Evolutionary conservation across 2,113 vertebrate species (phyloP), one percentile per base, ranked within the genome.

Genomic region (Pachycephala philippinensis): DNA sequence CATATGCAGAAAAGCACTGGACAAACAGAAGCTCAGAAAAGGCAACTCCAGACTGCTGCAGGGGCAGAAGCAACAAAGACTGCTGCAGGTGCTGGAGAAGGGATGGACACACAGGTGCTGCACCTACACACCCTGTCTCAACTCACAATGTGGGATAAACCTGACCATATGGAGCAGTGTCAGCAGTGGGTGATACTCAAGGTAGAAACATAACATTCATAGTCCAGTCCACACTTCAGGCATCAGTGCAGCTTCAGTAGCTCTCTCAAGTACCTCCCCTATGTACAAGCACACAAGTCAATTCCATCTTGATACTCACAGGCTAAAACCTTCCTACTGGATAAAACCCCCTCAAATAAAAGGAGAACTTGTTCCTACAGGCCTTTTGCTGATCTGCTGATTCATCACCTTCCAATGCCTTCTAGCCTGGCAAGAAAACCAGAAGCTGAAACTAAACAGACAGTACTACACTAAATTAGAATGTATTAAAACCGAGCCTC

Each of bases 191-290:
- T 33, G n/a, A 68, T 4, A 31, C 23, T 33, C 6, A 26, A 3
- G 22, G 18, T 1, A 0, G 13, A 91, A 78, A 57, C 1, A 7
- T 18, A 65, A 20, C 6, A 1, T 2, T 10, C 24, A 44, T 2
- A 5, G 2, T 53, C 19, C 21, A 17, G 35, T 40, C 47, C 61
- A 11, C 7, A 8, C 27, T 31, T 80, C 35, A 83, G 39, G 28
- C 31, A 89, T 8, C 52, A 42, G 0, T 5, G 35, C 1, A 11
- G 33, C 20, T 27, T 66, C 59, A 39, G 13, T 27, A 54, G 47
- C 30, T 24, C 35, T 44, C 39, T 45, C 66, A 53, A 60, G 54
- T 14, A 64, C 30, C n/a, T 59, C 9, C 24, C 18, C 40, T 24
- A 44, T 3, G 22, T 16, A 60, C 24, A 72, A 57, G 33, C 47